Evolutionary conservation across 2,888 invertebrate species (phyloP), one percentile per base, ranked within the genome.

Genomic region (Trypoxylon attenuatum): DNA sequence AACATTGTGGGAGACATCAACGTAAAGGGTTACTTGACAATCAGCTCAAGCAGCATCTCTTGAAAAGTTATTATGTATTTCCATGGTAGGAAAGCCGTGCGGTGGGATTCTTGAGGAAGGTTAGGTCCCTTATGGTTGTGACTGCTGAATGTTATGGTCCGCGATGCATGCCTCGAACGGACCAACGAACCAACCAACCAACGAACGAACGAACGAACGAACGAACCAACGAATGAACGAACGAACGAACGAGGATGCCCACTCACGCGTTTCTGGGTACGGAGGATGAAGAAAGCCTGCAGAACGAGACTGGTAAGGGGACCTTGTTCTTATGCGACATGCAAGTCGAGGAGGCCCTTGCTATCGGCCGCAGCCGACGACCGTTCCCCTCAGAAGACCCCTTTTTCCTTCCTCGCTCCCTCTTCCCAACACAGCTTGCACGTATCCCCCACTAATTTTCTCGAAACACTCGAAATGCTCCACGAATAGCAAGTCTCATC

Each of bases 91-190:
- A 33, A 33, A 33, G 33, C 33, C 10, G 13, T 4, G 33, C 10
- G 33, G 49, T 51, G 43, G 61, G 47, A 53, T 53, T 46, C 54
- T 63, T 25, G 58, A 58, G 62, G 60, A 68, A 69, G 71, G 65
- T 74, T 69, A 57, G 43, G 62, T 61, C 59, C 61, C 59, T 62
- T 69, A 72, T 60, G 51, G 56, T 63, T 51, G 61, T 56, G 61
- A 56, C 52, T 65, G 65, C 47, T 45, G 52, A 53, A 69, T 62
- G 70, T 76, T 67, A 69, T 58, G 72, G 70, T 66, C 43, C 62
- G 42, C 55, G 46, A 45, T 66, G 69, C 65, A 59, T 46, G 59
- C 63, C 51, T 21, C 61, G 59, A 57, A 57, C 54, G 64, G 56
- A 67, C 47, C n/a, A n/a, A n/a, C n/a, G n/a, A n/a, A n/a, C n/a